These are phyloP conservation scores for Ceramica pisi DNA, from an alignment of 2,888 invertebrate species.

Conservation along the genomic window DNA sequence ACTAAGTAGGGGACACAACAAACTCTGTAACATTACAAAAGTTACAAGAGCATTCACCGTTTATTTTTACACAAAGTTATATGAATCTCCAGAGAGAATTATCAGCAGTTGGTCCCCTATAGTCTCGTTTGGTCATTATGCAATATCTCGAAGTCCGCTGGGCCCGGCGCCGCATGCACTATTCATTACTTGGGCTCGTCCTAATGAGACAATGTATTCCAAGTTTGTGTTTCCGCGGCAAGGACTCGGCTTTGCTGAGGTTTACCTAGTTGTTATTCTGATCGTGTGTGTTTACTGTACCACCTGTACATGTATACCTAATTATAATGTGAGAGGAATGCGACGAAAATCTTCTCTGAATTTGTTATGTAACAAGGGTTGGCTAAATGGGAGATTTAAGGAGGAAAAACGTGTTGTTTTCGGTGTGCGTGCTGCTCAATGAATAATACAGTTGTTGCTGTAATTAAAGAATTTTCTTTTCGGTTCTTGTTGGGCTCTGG, in stretches of 20 bases:
- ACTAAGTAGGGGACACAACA: no score
- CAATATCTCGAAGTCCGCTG: slow-evolving; percentile 65
- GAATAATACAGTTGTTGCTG: slow-evolving; percentile 20
- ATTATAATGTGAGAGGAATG: slow-evolving; percentile 60
- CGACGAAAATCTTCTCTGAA: slow-evolving; percentile 42
- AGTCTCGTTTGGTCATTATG: slow-evolving; percentile 69
- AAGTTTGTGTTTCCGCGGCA: slow-evolving; percentile 72
- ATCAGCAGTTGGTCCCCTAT: slow-evolving; percentile 39
- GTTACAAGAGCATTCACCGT: slow-evolving; percentile 11
- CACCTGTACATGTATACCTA: slow-evolving; percentile 46
- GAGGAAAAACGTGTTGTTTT: slow-evolving; percentile 32
- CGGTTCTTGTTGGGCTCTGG: background rate
- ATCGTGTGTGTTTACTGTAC: slow-evolving; percentile 52
- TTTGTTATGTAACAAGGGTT: slow-evolving; percentile 34
- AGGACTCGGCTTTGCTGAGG: slow-evolving; percentile 55
- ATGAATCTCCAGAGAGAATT: slow-evolving; percentile 34
- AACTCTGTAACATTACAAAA: slow-evolving; percentile 14
- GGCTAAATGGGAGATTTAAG: slow-evolving; percentile 25
- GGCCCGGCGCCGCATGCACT: slow-evolving; percentile 74
- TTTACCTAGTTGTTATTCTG: slow-evolving; percentile 58
- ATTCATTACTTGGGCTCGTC: slow-evolving; percentile 76
- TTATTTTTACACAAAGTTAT: slow-evolving; percentile 42
- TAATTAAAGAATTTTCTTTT: slow-evolving; percentile 6
- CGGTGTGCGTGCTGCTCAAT: slow-evolving; percentile 17
- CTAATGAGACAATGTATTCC: slow-evolving; percentile 78